phyloP scores from a whole-genome alignment of 1,140 invertebrate species.

The Drosophila nannoptera region DNA sequence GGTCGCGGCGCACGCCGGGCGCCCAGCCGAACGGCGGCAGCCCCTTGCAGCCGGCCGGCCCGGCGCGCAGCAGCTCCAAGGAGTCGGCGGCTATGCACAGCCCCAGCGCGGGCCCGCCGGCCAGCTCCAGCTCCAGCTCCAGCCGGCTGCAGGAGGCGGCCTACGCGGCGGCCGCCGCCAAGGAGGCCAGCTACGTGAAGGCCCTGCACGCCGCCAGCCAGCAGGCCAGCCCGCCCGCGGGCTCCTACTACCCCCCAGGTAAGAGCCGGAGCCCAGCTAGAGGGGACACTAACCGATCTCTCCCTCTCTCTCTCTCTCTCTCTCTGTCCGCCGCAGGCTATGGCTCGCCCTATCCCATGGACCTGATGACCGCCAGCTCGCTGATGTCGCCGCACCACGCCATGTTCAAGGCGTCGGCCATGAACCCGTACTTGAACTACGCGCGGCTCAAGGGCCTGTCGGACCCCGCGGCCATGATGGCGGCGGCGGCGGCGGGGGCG shows the following conservation, averaged over 20 bases:
- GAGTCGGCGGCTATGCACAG: conserved; percentile 70
- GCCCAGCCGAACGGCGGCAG: conserved; percentile 61
- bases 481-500: conserved; percentile 80
- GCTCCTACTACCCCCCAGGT: conserved; percentile 67
- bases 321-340: conserved; percentile 56
- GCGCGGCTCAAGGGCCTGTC: conserved; percentile 84
- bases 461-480: conserved; percentile 74
- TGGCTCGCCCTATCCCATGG: conserved; percentile 83
- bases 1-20: conserved; percentile 54
- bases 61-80: conserved; percentile 72
- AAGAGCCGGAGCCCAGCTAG: conserved; percentile 11
- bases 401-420: conserved; percentile 83
- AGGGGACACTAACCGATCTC: too few relatives aligned
- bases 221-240: conserved; percentile 80
- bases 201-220: conserved; percentile 80
- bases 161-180: conserved; percentile 68
- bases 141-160: conserved; percentile 71
- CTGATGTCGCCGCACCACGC: conserved; percentile 86
- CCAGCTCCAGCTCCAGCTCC: conserved; percentile 35
- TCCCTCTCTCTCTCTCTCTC: not conserved
- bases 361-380: conserved; percentile 85
- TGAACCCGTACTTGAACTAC: conserved; percentile 87
- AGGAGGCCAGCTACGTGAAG: conserved; percentile 76
- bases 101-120: conserved; percentile 22
- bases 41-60: conserved; percentile 58